These are phyloP conservation scores for Tridacna gigas DNA, from an alignment of 2,888 invertebrate genomes.

Conservation along the genomic window DNA sequence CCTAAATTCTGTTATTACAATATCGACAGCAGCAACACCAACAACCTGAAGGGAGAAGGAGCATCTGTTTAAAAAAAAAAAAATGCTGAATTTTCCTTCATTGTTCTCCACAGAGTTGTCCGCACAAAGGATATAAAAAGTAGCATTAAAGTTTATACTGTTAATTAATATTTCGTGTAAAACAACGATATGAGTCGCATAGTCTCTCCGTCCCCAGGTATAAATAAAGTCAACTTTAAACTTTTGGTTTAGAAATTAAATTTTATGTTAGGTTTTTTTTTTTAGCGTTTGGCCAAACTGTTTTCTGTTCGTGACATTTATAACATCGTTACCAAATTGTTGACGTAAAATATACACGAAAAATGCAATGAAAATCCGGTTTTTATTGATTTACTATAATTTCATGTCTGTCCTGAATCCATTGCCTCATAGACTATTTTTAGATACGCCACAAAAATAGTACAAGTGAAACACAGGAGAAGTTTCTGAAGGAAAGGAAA, in stretches of 20 bases:
- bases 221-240: slow-evolving; percentile 7
- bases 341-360: slow-evolving; percentile 7
- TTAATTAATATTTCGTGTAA: slow-evolving; percentile 63
- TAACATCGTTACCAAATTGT: neutral
- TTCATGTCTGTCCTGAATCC: neutral
- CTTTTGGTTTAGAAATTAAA: neutral
- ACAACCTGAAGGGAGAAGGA: too few relatives aligned
- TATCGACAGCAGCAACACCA: too few relatives aligned
- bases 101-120: too few relatives aligned
- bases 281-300: neutral
- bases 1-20: too few relatives aligned
- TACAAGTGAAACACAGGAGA: too few relatives aligned
- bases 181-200: slow-evolving; percentile 50
- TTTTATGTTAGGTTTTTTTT: slow-evolving; percentile 14
- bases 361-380: slow-evolving; percentile 5
- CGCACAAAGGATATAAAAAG: too few relatives aligned
- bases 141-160: neutral
- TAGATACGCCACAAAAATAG: too few relatives aligned
- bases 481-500: too few relatives aligned
- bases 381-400: slow-evolving; percentile 9
- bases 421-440: too few relatives aligned
- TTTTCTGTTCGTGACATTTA: slow-evolving; percentile 23
- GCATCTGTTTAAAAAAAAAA: too few relatives aligned
- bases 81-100: too few relatives aligned
- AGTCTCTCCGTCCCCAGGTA: slow-evolving; percentile 27